Conservation (phyloP, 1,140 invertebrate species). For the Drosophila navojoa region DNA sequence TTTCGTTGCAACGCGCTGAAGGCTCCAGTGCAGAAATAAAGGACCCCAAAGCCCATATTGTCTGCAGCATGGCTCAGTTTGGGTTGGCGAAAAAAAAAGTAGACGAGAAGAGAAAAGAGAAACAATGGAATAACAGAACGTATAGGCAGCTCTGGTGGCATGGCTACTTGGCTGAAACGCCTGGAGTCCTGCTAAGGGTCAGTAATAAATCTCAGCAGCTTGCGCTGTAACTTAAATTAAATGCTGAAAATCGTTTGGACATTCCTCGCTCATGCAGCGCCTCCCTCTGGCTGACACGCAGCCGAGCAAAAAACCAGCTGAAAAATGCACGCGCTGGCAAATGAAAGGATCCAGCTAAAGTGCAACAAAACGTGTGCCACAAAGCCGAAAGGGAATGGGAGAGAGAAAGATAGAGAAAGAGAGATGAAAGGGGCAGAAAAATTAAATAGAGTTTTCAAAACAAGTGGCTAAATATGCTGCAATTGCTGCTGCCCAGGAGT, state of each 20-base stretch:
- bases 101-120: not conserved
- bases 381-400: slow-evolving; percentile 21
- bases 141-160: slow-evolving; percentile 12
- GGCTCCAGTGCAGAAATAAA: slow-evolving; percentile 37
- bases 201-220: slow-evolving; percentile 79
- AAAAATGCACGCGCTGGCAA: slow-evolving; percentile 63
- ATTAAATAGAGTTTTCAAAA: slow-evolving; percentile 82
- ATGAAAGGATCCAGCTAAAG: slow-evolving; percentile 30
- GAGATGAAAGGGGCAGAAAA: slow-evolving; percentile 15
- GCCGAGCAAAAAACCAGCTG: slow-evolving; percentile 52
- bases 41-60: slow-evolving; percentile 22
- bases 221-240: slow-evolving; percentile 81
- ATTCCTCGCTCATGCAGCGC: not conserved
- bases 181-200: slow-evolving; percentile 75
- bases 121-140: slow-evolving; percentile 17
- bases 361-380: slow-evolving; percentile 58
- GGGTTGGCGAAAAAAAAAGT: not conserved
- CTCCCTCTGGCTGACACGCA: slow-evolving; percentile 23
- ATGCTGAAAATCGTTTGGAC: slow-evolving; percentile 78
- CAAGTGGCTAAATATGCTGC: slow-evolving; percentile 71
- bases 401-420: slow-evolving; percentile 6
- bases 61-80: slow-evolving; percentile 5
- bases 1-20: slow-evolving; percentile 30
- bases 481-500: slow-evolving; percentile 33
- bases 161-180: slow-evolving; percentile 5